phyloP scores from a whole-genome alignment of 2,113 vertebrate species.

The Callionymus lyra region DNA sequence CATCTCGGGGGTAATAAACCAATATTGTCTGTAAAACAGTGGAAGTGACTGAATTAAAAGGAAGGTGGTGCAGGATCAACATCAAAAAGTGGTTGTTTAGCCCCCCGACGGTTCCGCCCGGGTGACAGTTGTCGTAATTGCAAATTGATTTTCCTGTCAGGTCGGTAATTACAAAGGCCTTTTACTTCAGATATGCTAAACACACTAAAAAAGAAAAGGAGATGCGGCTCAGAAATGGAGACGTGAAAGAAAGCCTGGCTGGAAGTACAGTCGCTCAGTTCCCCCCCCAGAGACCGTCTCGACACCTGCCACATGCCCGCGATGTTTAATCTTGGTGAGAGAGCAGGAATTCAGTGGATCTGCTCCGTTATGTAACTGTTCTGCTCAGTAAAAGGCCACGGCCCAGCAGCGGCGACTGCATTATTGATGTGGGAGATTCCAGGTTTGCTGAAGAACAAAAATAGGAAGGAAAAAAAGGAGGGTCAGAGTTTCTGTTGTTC shows the following conservation, averaged over 20 bases:
- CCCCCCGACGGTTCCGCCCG: constrained; percentile 18
- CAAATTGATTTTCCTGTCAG: constrained; percentile 54
- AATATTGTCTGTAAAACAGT: constrained; percentile 2
- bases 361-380: constrained; percentile 47
- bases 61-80: constrained; percentile 38
- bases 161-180: constrained; percentile 24
- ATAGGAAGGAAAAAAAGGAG: constrained; percentile 19
- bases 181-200: constrained; percentile 30
- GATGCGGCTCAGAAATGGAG: constrained; percentile 1
- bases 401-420: constrained; percentile 30
- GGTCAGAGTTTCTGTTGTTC: constrained; percentile 36
- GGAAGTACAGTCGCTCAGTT: constrained; percentile 13
- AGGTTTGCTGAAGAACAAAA: constrained; percentile 36
- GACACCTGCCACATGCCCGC: constrained; percentile 4
- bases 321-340: constrained; percentile 24
- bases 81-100: constrained; percentile 20
- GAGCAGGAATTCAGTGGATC: constrained; percentile 19
- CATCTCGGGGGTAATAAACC: neutral
- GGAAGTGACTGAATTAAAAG: constrained; percentile 27
- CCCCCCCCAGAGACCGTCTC: constrained; percentile 12
- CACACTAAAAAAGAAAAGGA: constrained; percentile 4
- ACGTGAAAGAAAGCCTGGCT: constrained; percentile 1
- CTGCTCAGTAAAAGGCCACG: constrained; percentile 24
- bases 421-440: constrained; percentile 61
- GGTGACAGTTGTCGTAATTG: constrained; percentile 44